These are phyloP conservation scores for Heteronetta atricapilla DNA, from an alignment of 2,113 vertebrate species.

Conservation along the genomic window DNA sequence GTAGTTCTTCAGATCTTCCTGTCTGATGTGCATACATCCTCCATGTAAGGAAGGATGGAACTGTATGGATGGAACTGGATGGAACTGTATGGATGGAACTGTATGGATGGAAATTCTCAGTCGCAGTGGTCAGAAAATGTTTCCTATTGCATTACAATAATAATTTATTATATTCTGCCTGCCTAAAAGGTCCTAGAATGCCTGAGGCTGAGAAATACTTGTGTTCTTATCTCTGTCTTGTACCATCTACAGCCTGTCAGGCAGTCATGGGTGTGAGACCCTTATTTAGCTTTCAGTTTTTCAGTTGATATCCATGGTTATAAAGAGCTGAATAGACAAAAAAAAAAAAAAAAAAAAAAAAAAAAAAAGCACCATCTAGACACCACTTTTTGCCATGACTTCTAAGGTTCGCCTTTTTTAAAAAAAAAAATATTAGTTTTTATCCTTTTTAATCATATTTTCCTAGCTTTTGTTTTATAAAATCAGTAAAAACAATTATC, in stretches of 20 bases:
- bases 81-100: not conserved
- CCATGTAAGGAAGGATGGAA: not conserved
- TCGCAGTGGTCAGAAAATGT: not conserved
- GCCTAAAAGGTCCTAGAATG: not conserved
- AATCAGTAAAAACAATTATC: not conserved
- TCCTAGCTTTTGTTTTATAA: not conserved
- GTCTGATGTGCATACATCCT: not conserved
- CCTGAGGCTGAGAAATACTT: not conserved
- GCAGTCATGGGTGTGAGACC: not conserved
- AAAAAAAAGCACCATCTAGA: too few species aligned
- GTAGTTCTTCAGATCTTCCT: not conserved
- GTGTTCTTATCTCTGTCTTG: not conserved
- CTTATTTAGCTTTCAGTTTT: not conserved
- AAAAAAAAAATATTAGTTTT: not conserved
- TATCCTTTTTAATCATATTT: not conserved
- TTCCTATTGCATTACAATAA: not conserved
- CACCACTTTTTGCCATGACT: not conserved
- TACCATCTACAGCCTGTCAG: not conserved
- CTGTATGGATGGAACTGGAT: rapidly evolving
- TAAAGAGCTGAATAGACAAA: not conserved
- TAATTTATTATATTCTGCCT: not conserved
- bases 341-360: not conserved
- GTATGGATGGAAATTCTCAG: not conserved
- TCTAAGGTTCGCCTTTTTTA: not conserved
- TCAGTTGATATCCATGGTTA: not conserved